Conservation (phyloP, 2,113 vertebrate genomes). For the Festucalex cinctus region DNA sequence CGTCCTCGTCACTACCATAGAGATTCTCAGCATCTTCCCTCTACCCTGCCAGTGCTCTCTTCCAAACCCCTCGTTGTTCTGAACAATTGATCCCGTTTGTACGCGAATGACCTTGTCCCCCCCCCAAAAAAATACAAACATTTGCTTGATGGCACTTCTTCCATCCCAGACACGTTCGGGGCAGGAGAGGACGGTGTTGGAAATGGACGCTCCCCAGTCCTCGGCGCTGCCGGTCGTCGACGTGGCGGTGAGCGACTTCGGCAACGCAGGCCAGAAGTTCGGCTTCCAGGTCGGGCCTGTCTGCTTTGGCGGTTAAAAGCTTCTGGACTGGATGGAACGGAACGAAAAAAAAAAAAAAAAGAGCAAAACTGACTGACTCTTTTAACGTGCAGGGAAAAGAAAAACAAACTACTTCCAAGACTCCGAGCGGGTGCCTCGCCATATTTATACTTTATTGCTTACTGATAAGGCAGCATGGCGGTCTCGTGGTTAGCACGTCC, state of each 20-base stretch:
- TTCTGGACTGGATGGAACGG: conserved; percentile 3
- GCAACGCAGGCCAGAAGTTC: conserved; percentile 92
- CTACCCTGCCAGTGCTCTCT: no score
- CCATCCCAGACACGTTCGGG: conserved; percentile 82
- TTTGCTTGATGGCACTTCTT: conserved; percentile 3
- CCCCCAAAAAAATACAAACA: neutral
- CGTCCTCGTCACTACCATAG: no score
- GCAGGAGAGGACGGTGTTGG: conserved; percentile 86
- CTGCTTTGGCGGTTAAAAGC: conserved; percentile 88
- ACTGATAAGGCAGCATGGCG: conserved; percentile 11
- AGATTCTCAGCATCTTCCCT: no score
- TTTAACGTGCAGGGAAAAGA: conserved; percentile 59
- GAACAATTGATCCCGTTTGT: no score
- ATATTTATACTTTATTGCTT: conserved; percentile 57
- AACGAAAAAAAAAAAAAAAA: conserved; percentile 18
- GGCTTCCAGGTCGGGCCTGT: conserved; percentile 93
- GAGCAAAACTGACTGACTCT: conserved; percentile 54
- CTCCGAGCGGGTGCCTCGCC: conserved; percentile 20
- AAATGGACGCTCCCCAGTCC: conserved; percentile 85
- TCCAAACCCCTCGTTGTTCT: no score
- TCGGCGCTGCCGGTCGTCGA: conserved; percentile 87
- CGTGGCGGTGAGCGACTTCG: conserved; percentile 92
- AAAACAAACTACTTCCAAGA: conserved; percentile 40
- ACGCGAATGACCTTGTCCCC: no score
- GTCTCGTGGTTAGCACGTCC: neutral